A percentile compares a stretch with the other conserved stretches of the same genome.
phyloP scores from a whole-genome alignment of 37 sponge, comb jelly and placozoan genomes.

The Beroe forskalii region DNA sequence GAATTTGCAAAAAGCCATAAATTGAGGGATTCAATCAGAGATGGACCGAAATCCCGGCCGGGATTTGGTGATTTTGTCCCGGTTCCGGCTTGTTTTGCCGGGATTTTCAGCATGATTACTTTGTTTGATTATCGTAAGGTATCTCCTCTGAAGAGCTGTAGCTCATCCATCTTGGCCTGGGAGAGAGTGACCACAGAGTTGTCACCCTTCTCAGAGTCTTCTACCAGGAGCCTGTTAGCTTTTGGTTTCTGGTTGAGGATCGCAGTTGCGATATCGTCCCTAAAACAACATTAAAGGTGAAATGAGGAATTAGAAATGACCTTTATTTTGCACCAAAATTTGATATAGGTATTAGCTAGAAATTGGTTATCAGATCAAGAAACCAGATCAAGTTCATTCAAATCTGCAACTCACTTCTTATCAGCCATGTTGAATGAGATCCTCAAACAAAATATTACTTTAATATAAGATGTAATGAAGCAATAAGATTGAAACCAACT shows the following conservation, averaged over 20 bases:
- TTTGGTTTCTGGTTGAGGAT: constrained; percentile 83
- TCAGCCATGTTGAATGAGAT: constrained; percentile 31
- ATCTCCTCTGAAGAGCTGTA: constrained; percentile 94
- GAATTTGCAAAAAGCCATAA: background rate
- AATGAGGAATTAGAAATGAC: no score
- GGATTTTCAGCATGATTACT: no score
- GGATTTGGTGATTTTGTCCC: no score
- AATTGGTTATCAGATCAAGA: background rate
- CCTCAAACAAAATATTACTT: no score
- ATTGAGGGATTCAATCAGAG: background rate
- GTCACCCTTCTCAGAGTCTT: constrained; percentile 92
- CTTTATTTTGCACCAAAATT: background rate
- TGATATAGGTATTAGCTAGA: background rate
- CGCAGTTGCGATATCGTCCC: constrained; percentile 94
- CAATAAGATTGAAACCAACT: no score
- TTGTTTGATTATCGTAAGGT: no score
- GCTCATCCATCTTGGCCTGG: constrained; percentile 98
- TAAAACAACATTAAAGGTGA: constrained; percentile 59
- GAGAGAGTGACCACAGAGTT: constrained; percentile 97
- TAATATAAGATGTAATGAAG: no score
- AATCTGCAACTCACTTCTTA: background rate
- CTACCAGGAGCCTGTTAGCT: constrained; percentile 92
- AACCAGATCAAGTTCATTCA: background rate
- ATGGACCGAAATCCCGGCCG: no score
- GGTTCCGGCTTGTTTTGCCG: no score